Conservation (phyloP, 2,113 vertebrate genomes). For the Pseudorectes ferrugineus region DNA sequence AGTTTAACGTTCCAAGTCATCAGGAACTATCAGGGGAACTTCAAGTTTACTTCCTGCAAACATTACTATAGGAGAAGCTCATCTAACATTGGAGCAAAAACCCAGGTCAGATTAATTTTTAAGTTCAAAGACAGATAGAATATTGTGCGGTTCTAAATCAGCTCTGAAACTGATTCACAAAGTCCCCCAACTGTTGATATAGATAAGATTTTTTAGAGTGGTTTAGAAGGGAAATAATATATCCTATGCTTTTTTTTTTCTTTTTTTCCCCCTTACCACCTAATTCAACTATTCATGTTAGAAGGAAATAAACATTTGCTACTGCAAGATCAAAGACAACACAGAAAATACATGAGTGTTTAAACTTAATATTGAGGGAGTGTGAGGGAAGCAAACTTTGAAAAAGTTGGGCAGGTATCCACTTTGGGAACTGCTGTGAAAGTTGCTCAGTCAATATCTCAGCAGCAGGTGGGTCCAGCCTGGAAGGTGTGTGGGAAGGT, state of each 20-base stretch:
- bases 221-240: neutral
- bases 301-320: neutral
- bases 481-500: neutral
- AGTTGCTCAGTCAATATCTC: neutral
- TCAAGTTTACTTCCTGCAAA: neutral
- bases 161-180: neutral
- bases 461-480: neutral
- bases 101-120: neutral
- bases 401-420: neutral
- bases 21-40: neutral
- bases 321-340: neutral
- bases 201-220: neutral
- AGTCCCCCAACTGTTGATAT: neutral
- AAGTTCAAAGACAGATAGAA: neutral
- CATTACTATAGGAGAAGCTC: neutral
- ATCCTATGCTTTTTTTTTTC: neutral
- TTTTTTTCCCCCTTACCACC: neutral
- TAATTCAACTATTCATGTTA: neutral
- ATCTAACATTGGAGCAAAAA: neutral
- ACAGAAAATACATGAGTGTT: neutral
- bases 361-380: neutral
- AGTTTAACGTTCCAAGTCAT: neutral
- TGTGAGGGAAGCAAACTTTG: neutral
- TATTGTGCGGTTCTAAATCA: neutral
- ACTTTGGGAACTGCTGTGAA: neutral